Conservation (phyloP, 2,888 invertebrate species). For the Eledona agricola region DNA sequence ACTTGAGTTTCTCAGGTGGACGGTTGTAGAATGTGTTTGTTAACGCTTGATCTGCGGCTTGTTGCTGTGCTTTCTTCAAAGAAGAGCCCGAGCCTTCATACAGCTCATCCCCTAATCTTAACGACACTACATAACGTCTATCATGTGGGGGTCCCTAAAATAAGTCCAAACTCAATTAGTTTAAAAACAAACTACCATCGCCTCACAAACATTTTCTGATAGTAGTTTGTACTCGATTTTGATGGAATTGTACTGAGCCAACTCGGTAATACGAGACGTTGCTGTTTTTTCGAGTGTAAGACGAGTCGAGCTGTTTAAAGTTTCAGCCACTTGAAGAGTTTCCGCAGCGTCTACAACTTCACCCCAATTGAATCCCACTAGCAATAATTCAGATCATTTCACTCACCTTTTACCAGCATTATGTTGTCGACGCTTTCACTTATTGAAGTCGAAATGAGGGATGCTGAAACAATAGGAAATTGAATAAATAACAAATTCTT, state of each 20-base stretch:
- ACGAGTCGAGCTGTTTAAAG: background rate
- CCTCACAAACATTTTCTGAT: slow-evolving; percentile 44
- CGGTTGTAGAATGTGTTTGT: slow-evolving; percentile 50
- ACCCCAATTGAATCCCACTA: no score
- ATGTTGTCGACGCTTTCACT: background rate
- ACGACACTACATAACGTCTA: slow-evolving; percentile 49
- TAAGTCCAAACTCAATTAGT: background rate
- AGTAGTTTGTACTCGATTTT: slow-evolving; percentile 45
- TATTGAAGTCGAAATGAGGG: slow-evolving; percentile 8
- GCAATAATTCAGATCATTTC: no score
- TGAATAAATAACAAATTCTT: no score
- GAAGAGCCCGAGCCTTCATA: slow-evolving; percentile 50
- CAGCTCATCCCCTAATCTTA: slow-evolving; percentile 53
- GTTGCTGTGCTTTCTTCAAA: slow-evolving; percentile 53
- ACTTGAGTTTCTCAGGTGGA: slow-evolving; percentile 46
- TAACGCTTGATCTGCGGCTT: slow-evolving; percentile 51
- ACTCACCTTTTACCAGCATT: no score
- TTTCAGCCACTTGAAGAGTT: background rate
- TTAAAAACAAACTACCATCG: slow-evolving; percentile 3
- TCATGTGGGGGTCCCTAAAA: slow-evolving; percentile 54
- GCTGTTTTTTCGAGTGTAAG: background rate
- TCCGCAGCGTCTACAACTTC: no score
- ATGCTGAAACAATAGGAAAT: slow-evolving; percentile 14
- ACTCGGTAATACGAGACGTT: slow-evolving; percentile 43
- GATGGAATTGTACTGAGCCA: slow-evolving; percentile 49